phyloP scores from a whole-genome alignment of 2,888 invertebrate genomes.

The Athripsodes cinereus region DNA sequence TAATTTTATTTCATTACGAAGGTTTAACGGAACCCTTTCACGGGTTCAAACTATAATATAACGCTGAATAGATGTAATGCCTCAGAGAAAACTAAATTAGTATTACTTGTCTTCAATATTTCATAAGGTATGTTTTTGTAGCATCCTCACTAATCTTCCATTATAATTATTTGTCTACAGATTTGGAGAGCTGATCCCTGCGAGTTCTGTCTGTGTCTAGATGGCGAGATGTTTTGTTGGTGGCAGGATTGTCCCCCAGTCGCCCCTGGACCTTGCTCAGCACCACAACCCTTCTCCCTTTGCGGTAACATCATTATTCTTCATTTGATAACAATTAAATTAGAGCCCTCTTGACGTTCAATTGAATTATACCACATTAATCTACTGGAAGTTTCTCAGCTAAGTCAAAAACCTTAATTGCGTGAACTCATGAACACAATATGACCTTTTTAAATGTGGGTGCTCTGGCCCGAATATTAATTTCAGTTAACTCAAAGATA shows the following conservation, averaged over 20 bases:
- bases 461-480: too few species aligned
- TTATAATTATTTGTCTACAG: slow-evolving; percentile 34
- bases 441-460: neutral
- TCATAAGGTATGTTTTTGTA: too few species aligned
- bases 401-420: neutral
- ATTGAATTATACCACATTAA: neutral
- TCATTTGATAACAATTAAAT: neutral
- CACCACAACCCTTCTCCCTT: slow-evolving; percentile 37
- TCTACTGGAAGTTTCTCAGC: neutral
- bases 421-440: neutral
- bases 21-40: too few species aligned
- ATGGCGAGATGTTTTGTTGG: slow-evolving; percentile 62
- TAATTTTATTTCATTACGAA: too few species aligned
- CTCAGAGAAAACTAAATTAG: too few species aligned
- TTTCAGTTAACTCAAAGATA: too few species aligned
- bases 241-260: slow-evolving; percentile 56
- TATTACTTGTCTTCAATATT: too few species aligned
- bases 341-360: neutral
- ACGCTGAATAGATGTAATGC: too few species aligned
- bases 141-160: too few species aligned
- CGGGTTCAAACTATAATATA: too few species aligned
- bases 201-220: slow-evolving; percentile 58
- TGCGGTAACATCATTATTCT: slow-evolving; percentile 34
- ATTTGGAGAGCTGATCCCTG: slow-evolving; percentile 54
- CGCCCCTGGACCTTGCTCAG: slow-evolving; percentile 32